A percentile compares a stretch with the other conserved stretches of the same genome.
These are phyloP conservation scores for Camarhynchus parvulus DNA, from an alignment of 2,113 vertebrate genomes.

Conservation along the genomic window DNA sequence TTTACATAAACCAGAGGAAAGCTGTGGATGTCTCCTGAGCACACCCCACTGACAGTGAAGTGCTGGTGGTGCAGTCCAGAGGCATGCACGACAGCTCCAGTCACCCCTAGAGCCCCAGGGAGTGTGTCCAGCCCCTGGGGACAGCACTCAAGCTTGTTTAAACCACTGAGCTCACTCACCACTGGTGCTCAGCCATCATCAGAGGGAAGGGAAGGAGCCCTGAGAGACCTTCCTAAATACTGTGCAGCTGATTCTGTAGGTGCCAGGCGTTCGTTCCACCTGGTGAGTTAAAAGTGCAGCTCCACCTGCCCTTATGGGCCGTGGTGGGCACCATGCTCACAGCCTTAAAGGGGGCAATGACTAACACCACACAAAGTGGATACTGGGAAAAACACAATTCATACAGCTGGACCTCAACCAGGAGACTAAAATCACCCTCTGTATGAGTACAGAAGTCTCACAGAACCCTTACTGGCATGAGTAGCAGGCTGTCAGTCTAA, in stretches of 20 bases:
- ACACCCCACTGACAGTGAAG: neutral
- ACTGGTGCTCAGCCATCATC: accelerated
- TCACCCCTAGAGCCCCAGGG: neutral
- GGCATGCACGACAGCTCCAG: neutral
- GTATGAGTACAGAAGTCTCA: neutral
- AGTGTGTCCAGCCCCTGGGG: accelerated
- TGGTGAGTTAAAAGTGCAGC: neutral
- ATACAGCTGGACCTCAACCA: neutral
- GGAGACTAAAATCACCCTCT: neutral
- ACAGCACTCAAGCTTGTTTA: accelerated
- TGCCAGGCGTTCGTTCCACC: neutral
- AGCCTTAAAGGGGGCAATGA: neutral
- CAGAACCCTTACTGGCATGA: neutral
- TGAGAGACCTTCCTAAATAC: neutral
- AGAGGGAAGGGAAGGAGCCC: accelerated
- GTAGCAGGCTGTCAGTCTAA: neutral
- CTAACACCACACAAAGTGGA: neutral
- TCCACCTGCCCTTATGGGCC: neutral
- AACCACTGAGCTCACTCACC: accelerated
- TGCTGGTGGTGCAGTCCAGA: neutral
- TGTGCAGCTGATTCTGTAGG: neutral
- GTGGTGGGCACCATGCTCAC: neutral
- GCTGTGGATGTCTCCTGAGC: neutral
- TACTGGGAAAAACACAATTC: neutral
- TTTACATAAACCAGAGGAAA: neutral